Evolutionary conservation across 2,797 vertebrate genomes (phyloP).

Genomic region (Silurus aristotelis): DNA sequence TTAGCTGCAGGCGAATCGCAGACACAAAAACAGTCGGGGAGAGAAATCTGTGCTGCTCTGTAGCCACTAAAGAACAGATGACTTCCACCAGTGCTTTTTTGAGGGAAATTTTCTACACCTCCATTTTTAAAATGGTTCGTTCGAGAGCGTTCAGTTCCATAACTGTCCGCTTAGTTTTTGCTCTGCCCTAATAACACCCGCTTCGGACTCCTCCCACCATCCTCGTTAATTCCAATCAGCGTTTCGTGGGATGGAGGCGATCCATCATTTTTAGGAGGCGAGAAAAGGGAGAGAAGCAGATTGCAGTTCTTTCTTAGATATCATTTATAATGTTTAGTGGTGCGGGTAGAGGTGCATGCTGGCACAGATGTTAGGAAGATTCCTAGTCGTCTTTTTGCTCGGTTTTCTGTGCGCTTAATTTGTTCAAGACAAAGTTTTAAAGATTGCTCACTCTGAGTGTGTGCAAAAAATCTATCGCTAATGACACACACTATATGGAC

Average conservation of each 20-base stretch:
- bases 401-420: background rate
- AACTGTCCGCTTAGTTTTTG: slow-evolving; percentile 69
- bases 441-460: no score
- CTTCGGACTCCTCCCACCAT: slow-evolving; percentile 21
- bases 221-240: slow-evolving; percentile 64
- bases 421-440: background rate
- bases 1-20: slow-evolving; percentile 5
- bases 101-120: slow-evolving; percentile 59
- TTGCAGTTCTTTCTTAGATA: slow-evolving; percentile 33
- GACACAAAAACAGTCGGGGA: background rate
- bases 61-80: slow-evolving; percentile 64
- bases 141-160: slow-evolving; percentile 62
- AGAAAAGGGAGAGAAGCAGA: slow-evolving; percentile 18
- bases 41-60: slow-evolving; percentile 5
- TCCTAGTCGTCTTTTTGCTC: slow-evolving; percentile 6
- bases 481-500: no score
- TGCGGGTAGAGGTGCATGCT: slow-evolving; percentile 29
- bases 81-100: slow-evolving; percentile 64
- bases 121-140: background rate
- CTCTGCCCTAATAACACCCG: slow-evolving; percentile 1
- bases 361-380: slow-evolving; percentile 28
- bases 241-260: slow-evolving; percentile 59
- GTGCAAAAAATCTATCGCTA: no score
- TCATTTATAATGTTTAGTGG: slow-evolving; percentile 47
- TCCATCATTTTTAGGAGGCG: slow-evolving; percentile 52